Conservation (phyloP, 2,888 invertebrate genomes). For the Mesochorus sp. region DNA sequence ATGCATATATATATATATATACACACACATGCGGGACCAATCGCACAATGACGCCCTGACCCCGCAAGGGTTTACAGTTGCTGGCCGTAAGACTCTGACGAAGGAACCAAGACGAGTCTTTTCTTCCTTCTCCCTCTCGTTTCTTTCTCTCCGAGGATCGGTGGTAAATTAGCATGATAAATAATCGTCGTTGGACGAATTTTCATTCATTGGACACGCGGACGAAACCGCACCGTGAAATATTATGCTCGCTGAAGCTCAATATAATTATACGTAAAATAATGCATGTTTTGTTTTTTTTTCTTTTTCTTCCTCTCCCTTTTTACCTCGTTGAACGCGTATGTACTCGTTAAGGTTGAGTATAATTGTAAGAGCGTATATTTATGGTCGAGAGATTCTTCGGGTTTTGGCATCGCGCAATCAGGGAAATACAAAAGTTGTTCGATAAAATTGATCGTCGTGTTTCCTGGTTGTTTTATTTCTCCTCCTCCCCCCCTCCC, state of each 20-base stretch:
- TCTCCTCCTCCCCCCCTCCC: no score
- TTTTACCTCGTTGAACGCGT: no score
- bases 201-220: constrained; percentile 40
- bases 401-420: no score
- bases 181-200: constrained; percentile 46
- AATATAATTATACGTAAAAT: constrained; percentile 40
- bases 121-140: neutral
- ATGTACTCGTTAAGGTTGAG: no score
- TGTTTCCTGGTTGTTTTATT: no score
- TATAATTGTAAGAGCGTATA: no score
- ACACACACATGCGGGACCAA: constrained; percentile 27
- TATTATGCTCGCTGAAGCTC: constrained; percentile 27
- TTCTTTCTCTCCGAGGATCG: constrained; percentile 21
- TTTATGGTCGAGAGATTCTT: no score
- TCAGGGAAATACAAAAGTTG: no score
- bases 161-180: constrained; percentile 59
- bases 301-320: neutral
- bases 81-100: constrained; percentile 39
- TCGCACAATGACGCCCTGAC: constrained; percentile 58
- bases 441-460: no score
- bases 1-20: no score
- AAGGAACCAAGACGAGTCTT: neutral
- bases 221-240: constrained; percentile 37
- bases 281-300: constrained; percentile 7
- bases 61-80: constrained; percentile 60